phyloP scores from a whole-genome alignment of 2,888 invertebrate species.

The Melanophora roralis region DNA sequence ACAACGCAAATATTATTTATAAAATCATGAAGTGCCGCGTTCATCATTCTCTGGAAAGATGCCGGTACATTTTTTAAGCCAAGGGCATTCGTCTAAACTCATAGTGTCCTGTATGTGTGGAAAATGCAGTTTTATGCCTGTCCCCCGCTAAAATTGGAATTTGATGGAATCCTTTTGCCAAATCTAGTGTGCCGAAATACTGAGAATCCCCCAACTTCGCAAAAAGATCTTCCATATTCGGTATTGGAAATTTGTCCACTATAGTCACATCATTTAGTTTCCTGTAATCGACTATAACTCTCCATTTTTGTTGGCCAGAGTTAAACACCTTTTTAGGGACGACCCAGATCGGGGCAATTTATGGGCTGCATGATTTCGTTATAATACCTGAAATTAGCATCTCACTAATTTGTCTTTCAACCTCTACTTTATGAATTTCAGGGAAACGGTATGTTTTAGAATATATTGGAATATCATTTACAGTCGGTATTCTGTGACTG shows the following conservation, averaged over 20 bases:
- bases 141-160: slow-evolving; percentile 17
- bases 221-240: slow-evolving; percentile 59
- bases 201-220: slow-evolving; percentile 52
- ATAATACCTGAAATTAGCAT: slow-evolving; percentile 57
- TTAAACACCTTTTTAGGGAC: slow-evolving; percentile 35
- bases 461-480: slow-evolving; percentile 44
- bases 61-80: slow-evolving; percentile 27
- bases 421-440: slow-evolving; percentile 49
- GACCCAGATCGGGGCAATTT: slow-evolving; percentile 43
- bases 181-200: slow-evolving; percentile 48
- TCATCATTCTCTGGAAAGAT: slow-evolving; percentile 24
- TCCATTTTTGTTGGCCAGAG: slow-evolving; percentile 51
- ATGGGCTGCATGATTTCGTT: slow-evolving; percentile 50
- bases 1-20: neutral
- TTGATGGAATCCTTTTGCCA: slow-evolving; percentile 40
- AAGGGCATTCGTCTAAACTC: slow-evolving; percentile 26
- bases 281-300: slow-evolving; percentile 58
- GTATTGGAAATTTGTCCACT: slow-evolving; percentile 60
- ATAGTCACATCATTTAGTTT: slow-evolving; percentile 53
- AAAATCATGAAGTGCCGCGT: slow-evolving; percentile 12
- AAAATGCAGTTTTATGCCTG: slow-evolving; percentile 15
- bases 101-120: slow-evolving; percentile 1
- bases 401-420: slow-evolving; percentile 53
- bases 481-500: slow-evolving; percentile 37
- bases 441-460: slow-evolving; percentile 49